Evolutionary conservation across 2,113 vertebrate genomes (phyloP), one percentile per base, ranked within the genome.

Genomic region (Chlorodrepanis virens): DNA sequence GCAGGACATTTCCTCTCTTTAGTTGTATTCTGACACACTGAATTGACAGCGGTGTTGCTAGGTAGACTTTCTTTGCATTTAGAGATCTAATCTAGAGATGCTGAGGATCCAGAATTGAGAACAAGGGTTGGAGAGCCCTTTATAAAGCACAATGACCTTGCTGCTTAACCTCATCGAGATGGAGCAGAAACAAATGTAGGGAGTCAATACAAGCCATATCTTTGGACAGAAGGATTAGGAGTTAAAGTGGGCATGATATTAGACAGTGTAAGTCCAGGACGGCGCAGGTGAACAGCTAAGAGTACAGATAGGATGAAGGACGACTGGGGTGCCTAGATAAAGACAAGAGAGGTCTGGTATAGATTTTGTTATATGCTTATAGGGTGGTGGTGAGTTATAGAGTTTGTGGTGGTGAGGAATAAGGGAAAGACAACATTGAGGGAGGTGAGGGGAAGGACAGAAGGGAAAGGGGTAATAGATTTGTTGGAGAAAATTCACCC

Each of bases 141-240:
- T 57, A 10, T 44, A 57, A 72, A n/a, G 9, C 14, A 50, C 8
- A 2, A 29, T 29, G 45, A 44, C 1, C 35, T 77, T 72, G 44
- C 27, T 83, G 23, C 27, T 86, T 13, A 72, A 19, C 27, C 37
- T 72, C 35, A 68, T 11, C 15, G 52, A 63, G 27, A 45, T 0
- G 0, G 4, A 83, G 17, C 21, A 80, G 50, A 69, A 84, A n/a
- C 1, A 5, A 90, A 49, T 1, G 1, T 19, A 23, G 16, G 8
- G 22, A 47, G 31, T 50, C 13, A 88, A 59, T 10, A n/a, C 1
- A 80, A 75, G 15, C 0, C 1, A 14, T 23, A 20, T 13, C 5
- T 64, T 52, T 56, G 24, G 7, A 28, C 14, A 67, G 49, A 78
- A 84, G 12, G 6, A 25, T 56, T 67, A 15, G 45, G 16, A 78